Percentiles rank a stretch among this genome's conserved stretches.
Evolutionary conservation across 2,113 vertebrate genomes (phyloP).

Genomic region (Nothobranchius furzeri): DNA sequence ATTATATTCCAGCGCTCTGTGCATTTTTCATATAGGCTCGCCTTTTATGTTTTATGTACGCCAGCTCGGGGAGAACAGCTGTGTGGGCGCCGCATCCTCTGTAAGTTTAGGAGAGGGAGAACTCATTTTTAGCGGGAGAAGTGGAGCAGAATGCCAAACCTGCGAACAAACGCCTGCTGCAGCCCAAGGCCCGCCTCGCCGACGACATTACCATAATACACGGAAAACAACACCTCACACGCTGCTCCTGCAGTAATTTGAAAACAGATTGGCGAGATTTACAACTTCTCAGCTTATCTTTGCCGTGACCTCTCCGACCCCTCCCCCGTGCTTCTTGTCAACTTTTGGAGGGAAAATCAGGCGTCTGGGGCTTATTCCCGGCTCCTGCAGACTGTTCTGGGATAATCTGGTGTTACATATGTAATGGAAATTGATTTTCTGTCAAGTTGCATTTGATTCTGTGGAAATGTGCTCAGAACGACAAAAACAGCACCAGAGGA

Average conservation of each 20-base stretch:
- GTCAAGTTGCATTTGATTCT: conserved; percentile 37
- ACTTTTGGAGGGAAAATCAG: conserved; percentile 54
- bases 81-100: conserved; percentile 77
- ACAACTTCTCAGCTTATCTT: conserved; percentile 63
- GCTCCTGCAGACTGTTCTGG: conserved; percentile 43
- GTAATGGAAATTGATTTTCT: conserved; percentile 61
- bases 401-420: conserved; percentile 67
- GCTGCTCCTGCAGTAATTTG: conserved; percentile 64
- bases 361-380: conserved; percentile 49
- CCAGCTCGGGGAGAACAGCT: conserved; percentile 81
- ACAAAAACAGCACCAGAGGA: neutral
- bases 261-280: conserved; percentile 75
- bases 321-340: conserved; percentile 59
- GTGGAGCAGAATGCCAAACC: conserved; percentile 77
- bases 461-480: conserved; percentile 11
- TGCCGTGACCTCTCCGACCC: conserved; percentile 59
- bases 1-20: conserved; percentile 81
- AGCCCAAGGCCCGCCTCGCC: conserved; percentile 64
- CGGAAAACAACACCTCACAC: conserved; percentile 72
- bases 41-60: conserved; percentile 84
- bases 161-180: conserved; percentile 69
- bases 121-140: conserved; percentile 76
- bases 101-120: conserved; percentile 73
- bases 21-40: conserved; percentile 83
- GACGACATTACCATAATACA: conserved; percentile 75